Evolutionary conservation across 1,140 invertebrate genomes (phyloP).

Genomic region (Mycetomoellerius zeteki): DNA sequence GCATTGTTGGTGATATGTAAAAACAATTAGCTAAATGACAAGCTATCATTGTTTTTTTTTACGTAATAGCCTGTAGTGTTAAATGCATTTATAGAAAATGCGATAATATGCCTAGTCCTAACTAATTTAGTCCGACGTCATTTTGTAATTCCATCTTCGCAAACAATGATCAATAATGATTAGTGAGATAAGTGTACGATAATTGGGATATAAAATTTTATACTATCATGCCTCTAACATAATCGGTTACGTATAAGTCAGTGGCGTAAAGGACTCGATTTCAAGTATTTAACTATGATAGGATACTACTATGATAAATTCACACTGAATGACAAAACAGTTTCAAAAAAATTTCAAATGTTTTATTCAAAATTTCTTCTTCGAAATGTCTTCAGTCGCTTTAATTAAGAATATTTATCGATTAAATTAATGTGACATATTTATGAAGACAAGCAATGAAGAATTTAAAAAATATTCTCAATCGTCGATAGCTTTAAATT

Average conservation of each 20-base stretch:
- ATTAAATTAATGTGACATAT: not conserved
- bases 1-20: not conserved
- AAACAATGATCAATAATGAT: constrained; percentile 14
- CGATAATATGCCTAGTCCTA: constrained; percentile 1
- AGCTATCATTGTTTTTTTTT: not conserved
- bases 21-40: not conserved
- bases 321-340: not conserved
- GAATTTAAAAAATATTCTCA: not conserved
- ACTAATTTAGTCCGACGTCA: not conserved
- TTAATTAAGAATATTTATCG: not conserved
- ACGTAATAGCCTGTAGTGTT: not conserved
- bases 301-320: constrained; percentile 7
- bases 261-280: constrained; percentile 15
- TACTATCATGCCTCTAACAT: constrained; percentile 28
- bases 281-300: not conserved
- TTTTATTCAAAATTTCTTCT: not conserved
- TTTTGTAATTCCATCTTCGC: constrained; percentile 33
- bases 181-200: not conserved
- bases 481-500: not conserved
- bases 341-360: not conserved
- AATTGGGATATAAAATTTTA: constrained; percentile 33
- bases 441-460: constrained; percentile 4
- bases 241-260: constrained; percentile 19
- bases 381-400: not conserved
- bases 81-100: not conserved